Base-by-base conservation (phyloP, 2,797 vertebrate genomes). In the Enteromius thamalakanensis region DNA sequence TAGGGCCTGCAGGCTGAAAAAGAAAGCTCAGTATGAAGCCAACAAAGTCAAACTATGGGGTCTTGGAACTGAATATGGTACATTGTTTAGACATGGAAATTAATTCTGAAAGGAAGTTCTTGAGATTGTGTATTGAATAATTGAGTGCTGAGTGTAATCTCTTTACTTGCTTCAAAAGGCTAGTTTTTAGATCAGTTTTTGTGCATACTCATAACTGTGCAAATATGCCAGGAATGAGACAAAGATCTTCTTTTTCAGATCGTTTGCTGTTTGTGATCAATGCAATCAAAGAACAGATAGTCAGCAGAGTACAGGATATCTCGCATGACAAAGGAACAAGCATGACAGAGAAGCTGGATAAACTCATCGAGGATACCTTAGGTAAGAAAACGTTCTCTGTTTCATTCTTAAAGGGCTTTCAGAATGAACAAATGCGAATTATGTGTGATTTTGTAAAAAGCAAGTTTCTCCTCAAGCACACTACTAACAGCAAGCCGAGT, bases 1-100 rank as follows among this genome's bases (percentile, higher is more conserved):
- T 81, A 99, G 98, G 95, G 98, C 98, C 89, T 99, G 98, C 90
- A 96, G 98, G 84, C 95, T 99, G 91, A 99, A 99, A 94, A 99
- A 99, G 96, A 99, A 99, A 94, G 98, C 98, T 37, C 98, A 99
- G 89, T 99, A 99, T 88, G 98, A 99, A 95, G 98, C 98, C 87
- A 99, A 99, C 94, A 99, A 99, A 95, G 98, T 99, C 89, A 99
- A 99, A 92, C 95, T 99, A 80, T 99, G 97, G 98, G 98, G 98
- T 90, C 97, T 99, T 89, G 97, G 98, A 93, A 99, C 97, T 80
- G 98, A 99, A 94, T 99, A 99, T 76, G 98, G 98, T 99, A 96
- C 86, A 88, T 72, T 67, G 70, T 34, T 70, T 81, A 65, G 23
- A 80, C 60, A 71, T 76, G 40, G 34, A 55, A 68, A 40, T 17